Percentiles rank a stretch among this genome's conserved stretches.
phyloP scores from a whole-genome alignment of 2,888 invertebrate species.

The Diaperis boleti region DNA sequence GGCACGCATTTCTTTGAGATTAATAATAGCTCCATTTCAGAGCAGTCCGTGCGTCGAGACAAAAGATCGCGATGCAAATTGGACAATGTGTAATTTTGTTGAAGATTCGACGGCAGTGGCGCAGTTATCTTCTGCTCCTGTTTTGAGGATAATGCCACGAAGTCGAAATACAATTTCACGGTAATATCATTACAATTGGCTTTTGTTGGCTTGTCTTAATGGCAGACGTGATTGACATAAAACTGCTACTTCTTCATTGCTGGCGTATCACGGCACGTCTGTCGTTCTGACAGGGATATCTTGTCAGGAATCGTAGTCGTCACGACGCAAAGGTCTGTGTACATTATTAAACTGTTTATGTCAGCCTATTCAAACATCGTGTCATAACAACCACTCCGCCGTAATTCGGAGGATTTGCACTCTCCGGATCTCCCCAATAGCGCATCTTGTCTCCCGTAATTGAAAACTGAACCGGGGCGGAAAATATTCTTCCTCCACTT shows the following conservation, averaged over 20 bases:
- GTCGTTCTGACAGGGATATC: constrained; percentile 41
- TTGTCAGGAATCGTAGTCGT: constrained; percentile 40
- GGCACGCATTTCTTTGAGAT: constrained; percentile 37
- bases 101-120: constrained; percentile 8
- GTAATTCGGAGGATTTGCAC: constrained; percentile 18
- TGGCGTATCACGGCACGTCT: constrained; percentile 41
- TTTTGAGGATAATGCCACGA: constrained; percentile 27
- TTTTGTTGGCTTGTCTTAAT: constrained; percentile 45
- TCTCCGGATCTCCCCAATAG: too few species aligned
- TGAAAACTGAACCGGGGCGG: not conserved
- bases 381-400: constrained; percentile 11
- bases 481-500: constrained; percentile 49
- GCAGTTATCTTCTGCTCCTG: constrained; percentile 19
- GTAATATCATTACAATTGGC: constrained; percentile 45
- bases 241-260: constrained; percentile 42
- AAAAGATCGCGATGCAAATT: constrained; percentile 30
- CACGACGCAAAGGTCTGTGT: constrained; percentile 41
- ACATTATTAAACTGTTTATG: constrained; percentile 46
- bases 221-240: constrained; percentile 46
- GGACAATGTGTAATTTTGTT: constrained; percentile 31
- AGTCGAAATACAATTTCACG: constrained; percentile 33
- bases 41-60: constrained; percentile 33
- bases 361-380: constrained; percentile 36
- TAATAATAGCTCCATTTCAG: constrained; percentile 35
- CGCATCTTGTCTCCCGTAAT: constrained; percentile 36